Evolutionary conservation across 2,888 invertebrate genomes (phyloP), one percentile per base, ranked within the genome.

Genomic region (Limnephilus lunatus): DNA sequence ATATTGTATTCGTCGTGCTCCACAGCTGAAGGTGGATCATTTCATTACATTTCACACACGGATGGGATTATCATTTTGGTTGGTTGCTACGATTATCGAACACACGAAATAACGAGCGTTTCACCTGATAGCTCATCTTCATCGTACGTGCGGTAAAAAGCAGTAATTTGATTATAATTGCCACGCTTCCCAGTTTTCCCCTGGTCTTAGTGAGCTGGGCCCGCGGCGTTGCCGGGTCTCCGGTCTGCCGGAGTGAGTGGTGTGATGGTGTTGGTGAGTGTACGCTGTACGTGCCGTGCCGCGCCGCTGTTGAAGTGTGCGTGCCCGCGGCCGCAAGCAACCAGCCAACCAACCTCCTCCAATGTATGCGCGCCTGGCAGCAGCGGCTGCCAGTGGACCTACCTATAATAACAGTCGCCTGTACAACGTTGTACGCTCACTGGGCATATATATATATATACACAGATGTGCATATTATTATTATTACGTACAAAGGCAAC

Each of bases 231-330:
- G 89, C 85, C 89, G 83, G 87, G n/a, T 87, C 82, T 87, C 35
- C 83, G 81, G 31, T 80, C 82, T 14, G 32, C 83, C 83, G 39
- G n/a, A 32, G 31, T 19, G 83, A 31, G 83, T 44, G 85, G 35
- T 44, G 85, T 32, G 32, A 11, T n/a, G 82, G 31, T 68, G 85
- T n/a, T 39, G 35, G 85, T 48, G 82, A 48, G 92, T 81, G 82
- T 89, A 83, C 89, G 90, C 81, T 81, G 82, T 89, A 83, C 89
- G 90, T 85, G 90, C 88, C 91, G 90, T 85, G 90, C 88, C 91
- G 68, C 82, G 91, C 91, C 85, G 87, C 85, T 48, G 88, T 12
- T 48, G 80, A 30, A 48, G 92, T 89, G 90, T 86, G 91, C 91
- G 91, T 86, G 90, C 31, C 88, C 89, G 80, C 39, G 90, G 68